Percentiles rank a stretch among this genome's conserved stretches.
Conservation (phyloP, 1,140 invertebrate species). For the Charaxes varanes region DNA sequence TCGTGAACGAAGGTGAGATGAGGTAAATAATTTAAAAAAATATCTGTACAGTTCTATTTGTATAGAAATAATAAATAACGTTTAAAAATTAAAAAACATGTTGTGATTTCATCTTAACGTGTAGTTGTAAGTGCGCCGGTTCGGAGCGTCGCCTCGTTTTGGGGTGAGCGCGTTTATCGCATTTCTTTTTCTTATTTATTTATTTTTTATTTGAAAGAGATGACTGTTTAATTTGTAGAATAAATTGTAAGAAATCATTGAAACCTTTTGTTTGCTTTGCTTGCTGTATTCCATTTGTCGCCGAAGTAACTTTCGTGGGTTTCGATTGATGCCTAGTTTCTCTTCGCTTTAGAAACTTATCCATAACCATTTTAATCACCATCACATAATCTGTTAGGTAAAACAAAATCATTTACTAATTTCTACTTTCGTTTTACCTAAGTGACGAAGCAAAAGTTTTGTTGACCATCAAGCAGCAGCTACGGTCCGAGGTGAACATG, state of each 20-base stretch:
- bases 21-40: constrained; percentile 73
- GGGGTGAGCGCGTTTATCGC: constrained; percentile 35
- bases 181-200: constrained; percentile 61
- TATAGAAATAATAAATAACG: constrained; percentile 75
- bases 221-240: constrained; percentile 71
- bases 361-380: too few relatives aligned
- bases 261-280: constrained; percentile 62
- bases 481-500: too few relatives aligned
- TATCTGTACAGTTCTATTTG: constrained; percentile 76
- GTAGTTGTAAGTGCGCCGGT: constrained; percentile 46
- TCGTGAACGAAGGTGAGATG: constrained; percentile 67
- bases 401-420: too few relatives aligned
- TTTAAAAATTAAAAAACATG: constrained; percentile 68
- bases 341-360: too few relatives aligned
- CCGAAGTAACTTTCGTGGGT: too few relatives aligned
- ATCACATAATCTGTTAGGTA: too few relatives aligned
- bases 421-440: too few relatives aligned
- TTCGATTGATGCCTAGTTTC: too few relatives aligned
- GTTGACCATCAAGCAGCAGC: too few relatives aligned
- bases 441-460: too few relatives aligned
- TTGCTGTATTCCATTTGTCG: background rate
- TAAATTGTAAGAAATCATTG: constrained; percentile 68
- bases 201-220: constrained; percentile 61
- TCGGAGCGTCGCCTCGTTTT: constrained; percentile 30
- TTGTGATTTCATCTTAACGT: constrained; percentile 68